A percentile compares a stretch with the other conserved stretches of the same genome.
Evolutionary conservation across 1,140 invertebrate species (phyloP).

Genomic region (Coelopa frigida): DNA sequence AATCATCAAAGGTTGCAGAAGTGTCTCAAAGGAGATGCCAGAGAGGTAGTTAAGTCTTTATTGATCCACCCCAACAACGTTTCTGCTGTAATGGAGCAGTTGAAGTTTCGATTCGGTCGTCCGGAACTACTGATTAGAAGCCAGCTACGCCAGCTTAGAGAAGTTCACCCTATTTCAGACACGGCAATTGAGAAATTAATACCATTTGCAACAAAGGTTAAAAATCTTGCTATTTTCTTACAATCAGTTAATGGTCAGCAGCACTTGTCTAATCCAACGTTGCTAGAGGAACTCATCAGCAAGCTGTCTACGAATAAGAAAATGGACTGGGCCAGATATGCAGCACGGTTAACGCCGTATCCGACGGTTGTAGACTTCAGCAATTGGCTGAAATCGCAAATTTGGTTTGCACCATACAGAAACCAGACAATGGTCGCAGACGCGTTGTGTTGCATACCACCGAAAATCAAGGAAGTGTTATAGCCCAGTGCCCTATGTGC

Average conservation of each 20-base stretch:
- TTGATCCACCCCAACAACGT: conserved; percentile 11
- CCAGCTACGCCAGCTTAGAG: conserved; percentile 4
- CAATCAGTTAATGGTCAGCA: conserved; percentile 10
- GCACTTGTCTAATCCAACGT: neutral
- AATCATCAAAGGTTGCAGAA: conserved; percentile 5
- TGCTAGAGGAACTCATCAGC: conserved; percentile 4
- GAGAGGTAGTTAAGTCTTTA: conserved; percentile 1
- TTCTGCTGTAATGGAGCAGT: conserved; percentile 4
- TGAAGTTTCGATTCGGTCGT: conserved; percentile 9
- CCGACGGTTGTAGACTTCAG: conserved; percentile 6
- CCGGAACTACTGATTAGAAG: conserved; percentile 6
- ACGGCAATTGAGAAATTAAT: conserved; percentile 5
- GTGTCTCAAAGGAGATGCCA: conserved; percentile 4
- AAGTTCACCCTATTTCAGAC: conserved; percentile 10
- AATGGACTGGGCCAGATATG: conserved; percentile 9
- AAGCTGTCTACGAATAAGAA: conserved; percentile 9
- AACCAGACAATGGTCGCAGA: neutral
- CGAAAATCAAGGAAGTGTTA: neutral
- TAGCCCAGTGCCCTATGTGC: conserved; percentile 3
- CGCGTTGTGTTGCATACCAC: neutral
- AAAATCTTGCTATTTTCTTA: conserved; percentile 4
- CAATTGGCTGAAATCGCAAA: conserved; percentile 1
- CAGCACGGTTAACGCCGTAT: conserved; percentile 2
- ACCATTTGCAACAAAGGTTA: conserved; percentile 7
- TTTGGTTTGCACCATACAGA: conserved; percentile 2